Evolutionary conservation across 2,113 vertebrate genomes (phyloP), one percentile per base, ranked within the genome.

Genomic region (Prietella phreatophila): DNA sequence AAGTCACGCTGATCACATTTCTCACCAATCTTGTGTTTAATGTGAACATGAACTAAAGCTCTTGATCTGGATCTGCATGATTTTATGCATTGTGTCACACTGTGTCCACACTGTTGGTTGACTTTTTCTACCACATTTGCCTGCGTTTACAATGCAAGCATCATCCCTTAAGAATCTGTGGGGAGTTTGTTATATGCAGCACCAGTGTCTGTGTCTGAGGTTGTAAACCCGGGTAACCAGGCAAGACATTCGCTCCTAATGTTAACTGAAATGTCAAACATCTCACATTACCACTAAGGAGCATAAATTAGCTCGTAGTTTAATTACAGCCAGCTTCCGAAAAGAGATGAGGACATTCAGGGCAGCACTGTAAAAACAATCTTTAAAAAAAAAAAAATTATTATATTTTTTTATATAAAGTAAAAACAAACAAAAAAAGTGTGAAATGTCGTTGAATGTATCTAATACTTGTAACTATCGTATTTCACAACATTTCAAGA

Each of bases 261-360:
- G 27, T 80, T 56, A 55, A 80, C 78, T 20, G 9, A 58, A 58
- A 58, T 58, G 79, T 81, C 79, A 81, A 81, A 56, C 53, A 58
- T 81, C 53, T 81, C 53, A 33, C 3, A 9, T 81, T 81, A 25
- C 53, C n/a, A 33, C 8, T 33, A 33, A 58, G 79, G n/a, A 81
- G 53, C n/a, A 81, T 20, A 33, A 81, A 58, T 55, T 8, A 30
- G 3, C 75, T 53, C 25, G 17, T 79, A 17, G 36, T 53, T 79
- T 78, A n/a, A 50, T 80, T 30, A 58, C 30, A 56, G 55, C 17
- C 17, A 58, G 53, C n/a, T 81, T 30, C 50, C 4, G 75, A 0
- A 30, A 55, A 80, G 78, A 81, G 15, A 19, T 8, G 47, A 47
- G 27, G 27, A 79, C 25, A 55, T 33, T 4, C 47, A 25, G 75